Base-by-base conservation (phyloP, 2,888 invertebrate species). In the Leptothorax acervorum region DNA sequence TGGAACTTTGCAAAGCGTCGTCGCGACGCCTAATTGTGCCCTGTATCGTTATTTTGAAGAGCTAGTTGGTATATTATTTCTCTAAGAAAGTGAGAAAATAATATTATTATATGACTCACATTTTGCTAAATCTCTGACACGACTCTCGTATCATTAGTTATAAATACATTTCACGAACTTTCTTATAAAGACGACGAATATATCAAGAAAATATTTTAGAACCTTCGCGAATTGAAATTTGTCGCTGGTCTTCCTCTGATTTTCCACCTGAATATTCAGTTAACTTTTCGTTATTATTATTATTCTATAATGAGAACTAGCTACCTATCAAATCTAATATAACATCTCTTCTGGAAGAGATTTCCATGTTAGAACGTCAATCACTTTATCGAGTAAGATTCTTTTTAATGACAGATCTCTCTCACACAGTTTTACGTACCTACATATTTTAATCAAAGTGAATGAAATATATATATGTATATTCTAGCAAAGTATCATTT, bases 1-100 rank as follows among this genome's bases (percentile, higher is more conserved):
- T 66, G 78, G 35, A 78, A 70, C 71, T 71, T 76, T 18, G n/a
- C 39, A 42, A 42, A 76, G 53, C 39, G 11, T 12, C 53, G 53
- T 76, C 42, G 28, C 75, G 23, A 63, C 48, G 39, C 15, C 28
- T 76, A 66, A 76, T 66, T 42, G 42, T 53, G 53, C 42, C 3
- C 18, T 28, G 45, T 70, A 45, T 70, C 45, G n/a, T 28, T 79
- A 57, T 79, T 79, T 71, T 31, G 42, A 70, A 57, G 2, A 42
- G 35, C 23, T 9, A 51, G 9, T n/a, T 28, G n/a, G 6, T 31
- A 78, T 70, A 15, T 23, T 62, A 48, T 28, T 48, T 48, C 39
- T 48, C 11, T 42, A 35, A 42, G 15, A 75, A 35, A 65, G 1
- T 39, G 28, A 42, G 12, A 66, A 42, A 68, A 55, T 4, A 28